Conservation (phyloP, 2,113 vertebrate genomes). For the Felis chaus region DNA sequence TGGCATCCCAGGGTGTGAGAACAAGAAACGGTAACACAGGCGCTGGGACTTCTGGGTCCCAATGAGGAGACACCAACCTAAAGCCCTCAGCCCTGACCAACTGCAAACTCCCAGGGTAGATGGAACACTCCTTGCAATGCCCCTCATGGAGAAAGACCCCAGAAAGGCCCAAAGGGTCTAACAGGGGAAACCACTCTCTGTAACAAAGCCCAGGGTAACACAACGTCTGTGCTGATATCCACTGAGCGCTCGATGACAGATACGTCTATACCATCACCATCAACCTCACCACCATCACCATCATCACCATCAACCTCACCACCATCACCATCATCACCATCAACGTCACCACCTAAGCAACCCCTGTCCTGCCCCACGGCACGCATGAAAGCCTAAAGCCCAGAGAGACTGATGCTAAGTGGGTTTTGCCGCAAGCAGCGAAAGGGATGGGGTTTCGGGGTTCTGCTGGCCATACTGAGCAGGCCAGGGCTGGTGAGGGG, state of each 20-base stretch:
- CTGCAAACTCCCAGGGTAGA: neutral
- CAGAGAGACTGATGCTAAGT: rapidly evolving
- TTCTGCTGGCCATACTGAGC: neutral
- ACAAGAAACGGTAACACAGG: rapidly evolving
- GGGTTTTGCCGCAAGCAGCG: neutral
- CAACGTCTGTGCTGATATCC: rapidly evolving
- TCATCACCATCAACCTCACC: rapidly evolving
- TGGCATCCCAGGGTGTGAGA: neutral
- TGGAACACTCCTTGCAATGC: rapidly evolving
- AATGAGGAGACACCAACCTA: neutral
- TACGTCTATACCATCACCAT: rapidly evolving
- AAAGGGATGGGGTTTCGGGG: rapidly evolving
- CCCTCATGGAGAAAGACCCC: neutral
- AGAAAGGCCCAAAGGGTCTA: neutral
- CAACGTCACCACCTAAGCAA: no score
- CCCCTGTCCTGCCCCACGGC: neutral
- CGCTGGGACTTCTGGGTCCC: neutral
- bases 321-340: rapidly evolving
- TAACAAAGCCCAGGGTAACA: rapidly evolving
- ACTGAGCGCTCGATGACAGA: no score
- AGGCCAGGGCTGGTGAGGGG: neutral
- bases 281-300: rapidly evolving
- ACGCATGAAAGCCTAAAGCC: neutral
- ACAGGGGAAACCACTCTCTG: no score
- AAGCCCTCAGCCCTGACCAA: neutral